phyloP scores from a whole-genome alignment of 2,113 vertebrate genomes.

The Alectura lathami region DNA sequence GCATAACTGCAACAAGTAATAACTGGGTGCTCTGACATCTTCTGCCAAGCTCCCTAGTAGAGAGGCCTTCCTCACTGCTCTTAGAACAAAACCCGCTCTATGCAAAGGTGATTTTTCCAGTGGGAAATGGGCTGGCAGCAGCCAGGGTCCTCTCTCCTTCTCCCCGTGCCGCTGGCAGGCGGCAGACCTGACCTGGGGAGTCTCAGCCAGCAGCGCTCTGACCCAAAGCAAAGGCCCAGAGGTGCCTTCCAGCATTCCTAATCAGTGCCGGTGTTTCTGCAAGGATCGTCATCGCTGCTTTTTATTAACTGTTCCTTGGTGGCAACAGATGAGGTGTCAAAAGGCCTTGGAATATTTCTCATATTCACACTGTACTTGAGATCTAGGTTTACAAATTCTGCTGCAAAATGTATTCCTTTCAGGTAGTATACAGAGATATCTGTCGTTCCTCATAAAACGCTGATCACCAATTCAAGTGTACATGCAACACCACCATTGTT shows the following conservation, averaged over 20 bases:
- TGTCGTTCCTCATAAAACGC: background rate
- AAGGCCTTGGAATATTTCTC: background rate
- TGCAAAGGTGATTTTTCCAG: background rate
- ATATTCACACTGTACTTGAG: background rate
- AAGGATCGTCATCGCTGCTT: background rate
- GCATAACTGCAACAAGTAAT: background rate
- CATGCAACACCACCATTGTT: background rate
- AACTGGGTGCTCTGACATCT: background rate
- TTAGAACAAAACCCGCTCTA: accelerated
- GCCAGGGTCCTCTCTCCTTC: background rate
- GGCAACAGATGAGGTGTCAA: background rate
- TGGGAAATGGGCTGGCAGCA: background rate
- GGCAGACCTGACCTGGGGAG: background rate
- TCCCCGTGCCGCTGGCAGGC: accelerated
- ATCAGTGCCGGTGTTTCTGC: background rate
- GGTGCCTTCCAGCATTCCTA: background rate
- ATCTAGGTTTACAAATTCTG: background rate
- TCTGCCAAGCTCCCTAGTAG: background rate
- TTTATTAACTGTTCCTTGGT: background rate
- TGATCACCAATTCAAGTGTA: background rate
- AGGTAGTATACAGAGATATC: background rate
- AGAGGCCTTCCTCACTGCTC: background rate
- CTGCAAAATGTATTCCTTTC: background rate
- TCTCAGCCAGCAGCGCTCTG: background rate
- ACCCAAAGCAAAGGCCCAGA: background rate